Conservation (phyloP, 2,797 vertebrate genomes). For the Enteromius radiatus region DNA sequence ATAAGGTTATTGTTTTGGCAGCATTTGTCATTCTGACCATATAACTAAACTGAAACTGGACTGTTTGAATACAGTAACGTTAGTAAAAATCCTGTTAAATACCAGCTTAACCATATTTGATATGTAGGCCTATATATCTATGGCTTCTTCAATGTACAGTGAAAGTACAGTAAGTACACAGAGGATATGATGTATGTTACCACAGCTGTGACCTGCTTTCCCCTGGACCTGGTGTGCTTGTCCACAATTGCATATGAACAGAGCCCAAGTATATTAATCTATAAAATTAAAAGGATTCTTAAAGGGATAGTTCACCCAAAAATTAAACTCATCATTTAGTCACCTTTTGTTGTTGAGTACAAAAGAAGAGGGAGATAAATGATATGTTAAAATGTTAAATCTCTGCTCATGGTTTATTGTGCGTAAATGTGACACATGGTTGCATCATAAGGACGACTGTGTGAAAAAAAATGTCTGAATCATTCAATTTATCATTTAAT, state of each 20-base stretch:
- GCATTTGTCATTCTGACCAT: not conserved
- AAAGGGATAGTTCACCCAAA: not conserved
- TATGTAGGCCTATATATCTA: not conserved
- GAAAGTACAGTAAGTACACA: not conserved
- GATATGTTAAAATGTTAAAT: not conserved
- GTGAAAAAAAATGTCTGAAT: not conserved
- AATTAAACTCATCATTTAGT: not conserved
- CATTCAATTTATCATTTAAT: not conserved
- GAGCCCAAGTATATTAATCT: not conserved
- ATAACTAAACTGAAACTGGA: not conserved
- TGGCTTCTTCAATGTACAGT: not conserved
- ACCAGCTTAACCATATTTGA: not conserved
- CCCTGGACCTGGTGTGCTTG: not conserved
- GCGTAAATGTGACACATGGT: not conserved
- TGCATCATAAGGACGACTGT: not conserved
- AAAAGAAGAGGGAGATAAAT: no score
- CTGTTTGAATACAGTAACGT: not conserved
- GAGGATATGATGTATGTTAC: not conserved
- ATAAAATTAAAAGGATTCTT: not conserved
- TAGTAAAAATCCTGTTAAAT: not conserved
- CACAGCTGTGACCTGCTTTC: conserved; percentile 38
- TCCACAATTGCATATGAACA: not conserved
- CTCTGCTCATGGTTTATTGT: not conserved
- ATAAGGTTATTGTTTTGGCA: not conserved
- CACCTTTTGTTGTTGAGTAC: no score